These are phyloP conservation scores for Pardosa pseudoannulata DNA, from an alignment of 2,888 invertebrate genomes.

Conservation along the genomic window DNA sequence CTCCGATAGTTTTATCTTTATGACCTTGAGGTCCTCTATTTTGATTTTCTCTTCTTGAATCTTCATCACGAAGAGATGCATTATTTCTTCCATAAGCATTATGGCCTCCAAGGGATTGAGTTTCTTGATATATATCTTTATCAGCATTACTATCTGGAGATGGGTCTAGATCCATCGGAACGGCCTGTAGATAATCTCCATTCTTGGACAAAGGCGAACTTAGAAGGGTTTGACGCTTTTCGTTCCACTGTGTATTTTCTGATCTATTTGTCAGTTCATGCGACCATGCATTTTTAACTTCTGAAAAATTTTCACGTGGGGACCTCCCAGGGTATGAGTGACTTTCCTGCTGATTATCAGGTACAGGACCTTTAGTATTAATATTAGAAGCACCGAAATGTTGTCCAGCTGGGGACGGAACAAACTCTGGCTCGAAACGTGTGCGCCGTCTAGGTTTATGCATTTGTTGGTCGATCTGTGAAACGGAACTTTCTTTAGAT, in stretches of 20 bases:
- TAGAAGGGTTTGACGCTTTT: constrained; percentile 23
- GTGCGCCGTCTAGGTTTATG: neutral
- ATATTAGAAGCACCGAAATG: neutral
- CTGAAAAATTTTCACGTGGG: neutral
- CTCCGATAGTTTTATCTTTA: neutral
- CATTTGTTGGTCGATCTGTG: neutral
- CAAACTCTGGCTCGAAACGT: constrained; percentile 32
- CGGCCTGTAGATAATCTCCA: constrained; percentile 4
- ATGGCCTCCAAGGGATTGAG: neutral
- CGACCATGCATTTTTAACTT: constrained; percentile 26
- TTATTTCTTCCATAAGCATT: neutral
- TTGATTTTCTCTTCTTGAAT: neutral
- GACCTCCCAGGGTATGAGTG: neutral
- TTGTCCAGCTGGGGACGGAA: neutral
- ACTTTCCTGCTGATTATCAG: neutral
- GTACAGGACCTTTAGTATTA: neutral
- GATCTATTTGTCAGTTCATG: neutral
- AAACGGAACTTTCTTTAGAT: neutral
- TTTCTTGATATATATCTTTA: neutral
- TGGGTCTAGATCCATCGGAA: constrained; percentile 39
- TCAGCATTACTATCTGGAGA: neutral
- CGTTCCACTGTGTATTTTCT: constrained; percentile 15
- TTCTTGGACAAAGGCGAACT: constrained; percentile 18
- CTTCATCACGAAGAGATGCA: constrained; percentile 21
- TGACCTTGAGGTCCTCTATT: neutral